Conservation (phyloP, 2,113 vertebrate species). For the Lutjanus erythropterus region DNA sequence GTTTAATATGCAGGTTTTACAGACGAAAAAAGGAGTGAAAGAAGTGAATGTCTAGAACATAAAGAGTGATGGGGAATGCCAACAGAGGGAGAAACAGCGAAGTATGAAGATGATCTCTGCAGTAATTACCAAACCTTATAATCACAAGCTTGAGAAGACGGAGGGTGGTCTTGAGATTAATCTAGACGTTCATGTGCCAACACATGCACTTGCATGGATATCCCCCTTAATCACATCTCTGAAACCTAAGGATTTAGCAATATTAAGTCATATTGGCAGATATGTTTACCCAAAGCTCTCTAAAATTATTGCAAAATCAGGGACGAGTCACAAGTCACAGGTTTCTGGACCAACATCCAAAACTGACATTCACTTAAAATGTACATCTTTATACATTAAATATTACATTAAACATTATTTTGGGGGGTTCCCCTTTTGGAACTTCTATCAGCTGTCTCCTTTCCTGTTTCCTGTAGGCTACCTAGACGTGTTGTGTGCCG, state of each 20-base stretch:
- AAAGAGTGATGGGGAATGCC: slow-evolving; percentile 38
- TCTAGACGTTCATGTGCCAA: slow-evolving; percentile 36
- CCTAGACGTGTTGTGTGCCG: too few relatives aligned
- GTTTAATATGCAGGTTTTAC: slow-evolving; percentile 8
- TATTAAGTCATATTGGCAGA: not conserved
- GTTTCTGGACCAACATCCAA: too few relatives aligned
- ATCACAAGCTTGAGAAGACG: slow-evolving; percentile 44
- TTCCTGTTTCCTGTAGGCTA: too few relatives aligned
- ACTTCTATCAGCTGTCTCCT: too few relatives aligned
- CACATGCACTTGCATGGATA: slow-evolving; percentile 25
- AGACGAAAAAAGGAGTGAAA: slow-evolving; percentile 1
- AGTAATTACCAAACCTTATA: slow-evolving; percentile 56
- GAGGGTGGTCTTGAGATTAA: slow-evolving; percentile 30
- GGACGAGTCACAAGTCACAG: too few relatives aligned
- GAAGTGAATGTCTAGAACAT: slow-evolving; percentile 16
- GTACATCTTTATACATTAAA: too few relatives aligned
- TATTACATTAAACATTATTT: too few relatives aligned
- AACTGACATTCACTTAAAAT: too few relatives aligned
- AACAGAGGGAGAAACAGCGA: slow-evolving; percentile 31
- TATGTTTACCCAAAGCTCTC: not conserved
- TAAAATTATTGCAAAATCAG: not conserved
- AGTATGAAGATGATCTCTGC: slow-evolving; percentile 41
- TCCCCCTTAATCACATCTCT: slow-evolving; percentile 15
- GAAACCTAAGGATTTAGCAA: slow-evolving; percentile 7
- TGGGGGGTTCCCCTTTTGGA: too few relatives aligned